A percentile compares a stretch with the other conserved stretches of the same genome.
These are phyloP conservation scores for Pseudomyrmex sp. DNA, from an alignment of 1,140 invertebrate genomes.

Conservation along the genomic window DNA sequence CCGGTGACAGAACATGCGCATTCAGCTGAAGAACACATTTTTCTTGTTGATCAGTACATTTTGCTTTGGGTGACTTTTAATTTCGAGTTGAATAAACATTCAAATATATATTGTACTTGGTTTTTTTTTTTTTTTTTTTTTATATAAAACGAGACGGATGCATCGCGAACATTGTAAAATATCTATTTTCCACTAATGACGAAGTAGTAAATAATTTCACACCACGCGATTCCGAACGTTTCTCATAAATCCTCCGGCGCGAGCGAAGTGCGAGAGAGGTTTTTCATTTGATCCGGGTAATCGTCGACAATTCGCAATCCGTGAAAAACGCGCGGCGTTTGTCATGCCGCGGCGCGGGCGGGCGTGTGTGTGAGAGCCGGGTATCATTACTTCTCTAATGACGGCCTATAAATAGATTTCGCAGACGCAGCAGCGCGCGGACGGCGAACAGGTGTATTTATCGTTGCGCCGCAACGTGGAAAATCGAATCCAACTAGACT, in stretches of 20 bases:
- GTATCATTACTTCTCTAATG: slow-evolving; percentile 39
- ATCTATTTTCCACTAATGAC: not conserved
- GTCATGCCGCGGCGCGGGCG: not conserved
- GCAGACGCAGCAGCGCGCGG: not conserved
- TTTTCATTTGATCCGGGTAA: slow-evolving; percentile 4
- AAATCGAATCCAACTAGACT: not conserved
- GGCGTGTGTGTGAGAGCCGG: not conserved
- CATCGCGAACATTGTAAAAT: not conserved
- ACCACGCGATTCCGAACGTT: not conserved
- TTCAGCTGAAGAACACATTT: not conserved
- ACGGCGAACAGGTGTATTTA: slow-evolving; percentile 9
- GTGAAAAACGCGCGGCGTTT: slow-evolving; percentile 20
- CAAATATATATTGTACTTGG: no score
- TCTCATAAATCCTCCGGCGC: not conserved
- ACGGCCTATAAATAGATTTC: slow-evolving; percentile 34
- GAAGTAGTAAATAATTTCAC: not conserved
- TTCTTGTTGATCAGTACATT: not conserved
- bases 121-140: no score
- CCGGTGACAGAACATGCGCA: not conserved
- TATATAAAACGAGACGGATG: not conserved
- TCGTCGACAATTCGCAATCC: not conserved
- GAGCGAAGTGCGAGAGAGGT: not conserved
- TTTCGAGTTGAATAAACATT: no score
- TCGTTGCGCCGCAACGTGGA: not conserved
- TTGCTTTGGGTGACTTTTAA: no score